These are phyloP conservation scores for Varecia variegata DNA, from an alignment of 2,797 vertebrate species.

Conservation along the genomic window DNA sequence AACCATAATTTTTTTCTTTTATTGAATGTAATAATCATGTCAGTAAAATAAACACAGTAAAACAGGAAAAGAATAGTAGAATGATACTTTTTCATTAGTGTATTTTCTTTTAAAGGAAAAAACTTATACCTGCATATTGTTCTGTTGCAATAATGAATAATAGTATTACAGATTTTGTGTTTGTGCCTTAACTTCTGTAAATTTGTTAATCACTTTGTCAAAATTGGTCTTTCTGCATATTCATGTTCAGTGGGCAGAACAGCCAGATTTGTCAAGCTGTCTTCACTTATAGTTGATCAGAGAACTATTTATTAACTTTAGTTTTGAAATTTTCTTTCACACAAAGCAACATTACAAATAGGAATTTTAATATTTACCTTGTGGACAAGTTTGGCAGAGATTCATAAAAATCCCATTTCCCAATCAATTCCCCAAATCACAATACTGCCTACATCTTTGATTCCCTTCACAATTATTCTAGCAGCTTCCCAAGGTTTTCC, in stretches of 20 bases:
- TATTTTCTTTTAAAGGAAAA: background rate
- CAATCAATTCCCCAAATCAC: background rate
- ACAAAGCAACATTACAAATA: background rate
- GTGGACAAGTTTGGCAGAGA: background rate
- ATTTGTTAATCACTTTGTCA: background rate
- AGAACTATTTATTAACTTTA: background rate
- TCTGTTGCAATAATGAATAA: background rate
- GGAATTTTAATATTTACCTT: background rate
- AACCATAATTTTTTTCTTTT: background rate
- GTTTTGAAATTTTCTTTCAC: slow-evolving; percentile 23
- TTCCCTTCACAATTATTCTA: background rate
- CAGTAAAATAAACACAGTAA: background rate
- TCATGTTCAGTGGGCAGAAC: background rate
- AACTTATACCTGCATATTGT: background rate
- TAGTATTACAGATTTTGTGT: background rate
- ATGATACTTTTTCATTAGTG: background rate
- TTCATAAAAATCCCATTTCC: slow-evolving; percentile 3
- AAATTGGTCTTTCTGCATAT: background rate
- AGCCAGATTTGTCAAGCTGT: background rate
- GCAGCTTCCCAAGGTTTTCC: background rate
- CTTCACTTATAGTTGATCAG: background rate
- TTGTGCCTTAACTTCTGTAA: background rate
- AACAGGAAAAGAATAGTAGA: background rate
- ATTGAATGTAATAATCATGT: background rate
- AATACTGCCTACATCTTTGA: background rate